A percentile compares a stretch with the other conserved stretches of the same genome.
These are phyloP conservation scores for Athene cunicularia DNA, from an alignment of 2,113 vertebrate genomes.

Conservation along the genomic window DNA sequence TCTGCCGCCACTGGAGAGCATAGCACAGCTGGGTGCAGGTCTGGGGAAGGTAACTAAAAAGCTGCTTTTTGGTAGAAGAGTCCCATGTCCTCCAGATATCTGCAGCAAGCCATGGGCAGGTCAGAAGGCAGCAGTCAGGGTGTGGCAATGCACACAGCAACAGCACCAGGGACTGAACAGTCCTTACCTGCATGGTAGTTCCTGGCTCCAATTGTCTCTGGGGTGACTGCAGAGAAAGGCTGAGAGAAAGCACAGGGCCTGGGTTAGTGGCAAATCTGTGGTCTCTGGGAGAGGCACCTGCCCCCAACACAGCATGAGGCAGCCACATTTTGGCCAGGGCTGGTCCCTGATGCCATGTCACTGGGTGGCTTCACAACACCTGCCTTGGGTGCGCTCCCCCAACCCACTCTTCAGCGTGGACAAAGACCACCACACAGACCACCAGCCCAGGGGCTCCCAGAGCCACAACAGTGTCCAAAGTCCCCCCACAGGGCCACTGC, in stretches of 20 bases:
- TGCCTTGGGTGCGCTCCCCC: neutral
- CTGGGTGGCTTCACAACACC: neutral
- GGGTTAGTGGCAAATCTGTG: neutral
- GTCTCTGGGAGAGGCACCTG: neutral
- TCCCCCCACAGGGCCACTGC: neutral
- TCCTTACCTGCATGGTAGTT: constrained; percentile 94
- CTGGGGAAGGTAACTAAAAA: neutral
- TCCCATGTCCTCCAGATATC: neutral
- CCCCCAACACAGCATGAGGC: fast-evolving
- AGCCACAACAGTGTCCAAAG: neutral
- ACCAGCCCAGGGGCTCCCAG: neutral
- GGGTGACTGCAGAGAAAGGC: constrained; percentile 88
- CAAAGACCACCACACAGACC: neutral
- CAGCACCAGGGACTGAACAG: neutral
- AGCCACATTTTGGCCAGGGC: neutral
- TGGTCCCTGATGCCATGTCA: neutral
- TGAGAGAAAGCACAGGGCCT: constrained; percentile 45
- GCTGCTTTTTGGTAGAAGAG: neutral
- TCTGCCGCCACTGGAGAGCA: neutral
- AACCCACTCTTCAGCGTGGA: neutral
- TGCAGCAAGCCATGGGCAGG: neutral
- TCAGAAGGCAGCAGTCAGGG: neutral
- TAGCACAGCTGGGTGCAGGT: neutral
- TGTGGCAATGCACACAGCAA: neutral
- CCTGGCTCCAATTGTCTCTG: constrained; percentile 86